A percentile compares a stretch with the other conserved stretches of the same genome.
Conservation (phyloP, 2,888 invertebrate species). For the Callosobruchus maculatus region DNA sequence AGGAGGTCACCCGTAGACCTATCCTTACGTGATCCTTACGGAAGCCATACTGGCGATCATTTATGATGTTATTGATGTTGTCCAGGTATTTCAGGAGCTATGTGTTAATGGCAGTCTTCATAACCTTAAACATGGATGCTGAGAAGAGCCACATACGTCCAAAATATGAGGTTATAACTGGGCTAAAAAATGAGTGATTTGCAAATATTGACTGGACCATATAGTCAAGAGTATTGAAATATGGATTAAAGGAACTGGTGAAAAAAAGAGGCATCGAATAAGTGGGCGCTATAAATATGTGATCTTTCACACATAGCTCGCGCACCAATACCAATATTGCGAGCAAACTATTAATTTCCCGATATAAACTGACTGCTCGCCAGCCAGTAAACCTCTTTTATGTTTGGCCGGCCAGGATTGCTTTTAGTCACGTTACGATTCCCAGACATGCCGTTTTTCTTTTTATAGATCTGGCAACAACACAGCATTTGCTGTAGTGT, state of each 20-base stretch:
- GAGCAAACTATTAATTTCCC: slow-evolving; percentile 18
- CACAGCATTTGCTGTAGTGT: not conserved
- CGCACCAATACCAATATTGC: slow-evolving; percentile 17
- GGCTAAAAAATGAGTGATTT: no score
- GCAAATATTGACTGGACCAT: not conserved
- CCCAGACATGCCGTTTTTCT: not conserved
- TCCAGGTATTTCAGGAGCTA: no score
- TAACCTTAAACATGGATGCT: no score
- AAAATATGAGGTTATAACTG: no score
- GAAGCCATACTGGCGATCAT: no score
- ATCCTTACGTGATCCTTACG: no score
- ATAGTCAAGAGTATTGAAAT: not conserved
- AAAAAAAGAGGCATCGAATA: not conserved
- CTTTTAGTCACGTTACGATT: slow-evolving; percentile 15
- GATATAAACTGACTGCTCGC: slow-evolving; percentile 15
- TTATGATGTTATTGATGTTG: no score
- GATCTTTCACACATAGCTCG: slow-evolving; percentile 14
- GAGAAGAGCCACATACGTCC: no score
- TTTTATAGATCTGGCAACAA: not conserved
- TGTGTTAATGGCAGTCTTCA: no score
- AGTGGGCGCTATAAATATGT: not conserved
- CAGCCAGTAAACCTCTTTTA: slow-evolving; percentile 10
- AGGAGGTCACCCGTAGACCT: no score
- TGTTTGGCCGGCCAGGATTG: slow-evolving; percentile 5
- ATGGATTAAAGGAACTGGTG: not conserved